Conservation (phyloP, 2,113 vertebrate genomes). For the Platysteira castanea region DNA sequence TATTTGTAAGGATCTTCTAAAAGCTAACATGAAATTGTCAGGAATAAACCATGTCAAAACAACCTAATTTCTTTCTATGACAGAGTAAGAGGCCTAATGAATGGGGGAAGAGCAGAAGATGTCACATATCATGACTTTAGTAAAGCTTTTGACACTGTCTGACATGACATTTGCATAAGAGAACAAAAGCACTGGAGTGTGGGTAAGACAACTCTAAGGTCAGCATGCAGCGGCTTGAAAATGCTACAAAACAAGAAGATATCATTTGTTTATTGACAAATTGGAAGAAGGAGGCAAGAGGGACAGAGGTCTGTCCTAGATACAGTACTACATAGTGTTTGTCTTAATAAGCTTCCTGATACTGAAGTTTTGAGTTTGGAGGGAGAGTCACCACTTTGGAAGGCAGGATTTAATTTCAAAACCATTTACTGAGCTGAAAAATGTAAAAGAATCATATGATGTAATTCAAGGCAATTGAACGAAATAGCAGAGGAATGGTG, state of each 20-base stretch:
- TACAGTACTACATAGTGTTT: not conserved
- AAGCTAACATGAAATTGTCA: not conserved
- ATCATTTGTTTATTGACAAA: not conserved
- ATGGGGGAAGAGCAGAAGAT: not conserved
- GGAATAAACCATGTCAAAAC: not conserved
- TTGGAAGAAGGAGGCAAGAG: not conserved
- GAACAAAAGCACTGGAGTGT: not conserved
- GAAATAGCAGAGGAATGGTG: not conserved
- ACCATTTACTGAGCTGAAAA: not conserved
- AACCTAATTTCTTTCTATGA: not conserved
- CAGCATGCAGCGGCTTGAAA: not conserved
- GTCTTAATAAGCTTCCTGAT: not conserved
- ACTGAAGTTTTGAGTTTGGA: not conserved
- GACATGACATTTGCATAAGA: not conserved
- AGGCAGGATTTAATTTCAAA: not conserved
- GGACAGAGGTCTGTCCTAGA: not conserved
- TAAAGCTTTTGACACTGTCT: not conserved
- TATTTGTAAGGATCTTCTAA: not conserved
- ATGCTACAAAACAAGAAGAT: not conserved
- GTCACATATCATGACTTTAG: constrained; percentile 3
- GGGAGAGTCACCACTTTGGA: not conserved
- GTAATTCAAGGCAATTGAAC: not conserved
- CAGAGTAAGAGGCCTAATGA: not conserved
- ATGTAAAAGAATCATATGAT: not conserved
- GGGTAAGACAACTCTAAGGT: not conserved